Evolutionary conservation across 2,113 vertebrate species (phyloP).

Genomic region (Blennius ocellaris): DNA sequence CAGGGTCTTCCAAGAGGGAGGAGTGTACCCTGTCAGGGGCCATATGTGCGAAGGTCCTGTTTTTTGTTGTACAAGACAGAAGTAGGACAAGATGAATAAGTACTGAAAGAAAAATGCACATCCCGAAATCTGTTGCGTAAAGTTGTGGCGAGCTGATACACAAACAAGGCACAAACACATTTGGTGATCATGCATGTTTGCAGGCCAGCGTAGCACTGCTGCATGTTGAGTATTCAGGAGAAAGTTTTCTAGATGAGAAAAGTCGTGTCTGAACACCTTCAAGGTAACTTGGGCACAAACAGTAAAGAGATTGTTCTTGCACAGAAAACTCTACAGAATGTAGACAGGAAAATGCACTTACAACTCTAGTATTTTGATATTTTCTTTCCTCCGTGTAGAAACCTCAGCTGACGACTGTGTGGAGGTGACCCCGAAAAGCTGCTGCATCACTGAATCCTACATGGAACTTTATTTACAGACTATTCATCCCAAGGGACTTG

Average conservation of each 20-base stretch:
- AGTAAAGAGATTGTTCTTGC: neutral
- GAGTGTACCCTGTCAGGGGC: too few relatives aligned
- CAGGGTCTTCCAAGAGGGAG: too few relatives aligned
- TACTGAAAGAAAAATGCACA: too few relatives aligned
- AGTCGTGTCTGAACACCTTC: neutral
- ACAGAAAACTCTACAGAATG: neutral
- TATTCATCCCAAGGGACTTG: conserved; percentile 35
- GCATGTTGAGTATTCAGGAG: neutral
- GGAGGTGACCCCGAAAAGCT: conserved; percentile 53
- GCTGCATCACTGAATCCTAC: conserved; percentile 37
- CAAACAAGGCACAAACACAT: neutral
- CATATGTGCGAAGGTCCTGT: too few relatives aligned
- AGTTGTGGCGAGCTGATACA: neutral
- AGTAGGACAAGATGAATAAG: too few relatives aligned
- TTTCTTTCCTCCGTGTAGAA: conserved; percentile 29
- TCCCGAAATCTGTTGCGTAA: too few relatives aligned
- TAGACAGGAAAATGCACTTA: neutral
- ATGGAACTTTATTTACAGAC: conserved; percentile 56
- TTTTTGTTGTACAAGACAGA: too few relatives aligned
- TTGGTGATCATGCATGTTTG: too few relatives aligned
- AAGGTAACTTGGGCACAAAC: neutral
- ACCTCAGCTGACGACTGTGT: conserved; percentile 24
- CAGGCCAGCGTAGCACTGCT: neutral
- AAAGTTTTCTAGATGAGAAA: neutral
- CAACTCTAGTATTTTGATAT: conserved; percentile 31